Base-by-base conservation (phyloP, 2,113 vertebrate species). In the Phyllostomus hastatus region DNA sequence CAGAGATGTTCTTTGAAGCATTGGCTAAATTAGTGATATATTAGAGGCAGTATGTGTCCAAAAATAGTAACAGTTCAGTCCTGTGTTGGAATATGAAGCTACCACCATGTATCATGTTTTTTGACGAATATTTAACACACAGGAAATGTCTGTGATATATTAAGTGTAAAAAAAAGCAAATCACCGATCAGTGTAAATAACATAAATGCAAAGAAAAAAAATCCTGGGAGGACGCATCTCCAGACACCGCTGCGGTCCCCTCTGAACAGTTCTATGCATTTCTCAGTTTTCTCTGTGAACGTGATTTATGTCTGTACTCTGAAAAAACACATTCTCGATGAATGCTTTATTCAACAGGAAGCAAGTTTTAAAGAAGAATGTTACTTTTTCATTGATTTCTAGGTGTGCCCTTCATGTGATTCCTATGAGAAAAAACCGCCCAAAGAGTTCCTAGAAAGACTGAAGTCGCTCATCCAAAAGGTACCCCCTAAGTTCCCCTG, bases 341-440 rank as follows among this genome's bases (percentile, higher is more conserved):
- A 85, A 38, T 1, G 83, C 57, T 96, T 91, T 88, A 87, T 75
- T 84, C 41, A 52, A 24, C 20, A 80, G 54, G 38, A 72, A 72
- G 79, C 33, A 24, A 4, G 7, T 26, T 84, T 83, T 80, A 91
- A n/a, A 66, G 50, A 91, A 82, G 26, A 80, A 31, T 61, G 28
- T 52, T 92, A 35, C 20, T 75, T 94, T 90, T 93, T 96, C 50
- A 95, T 96, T 97, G 46, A 95, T 88, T 97, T 98, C 43, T 95
- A 98, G 95, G 91, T 85, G 0, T 99, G 98, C 12, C 92, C 92
- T 83, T 76, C 98, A 2, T 99, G 98, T 91, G 96, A 97, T 82
- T 98, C 96, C 24, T 98, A 98, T 0, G 5, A 97, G 89, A 98
- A 97, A 95, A 97, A 98, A 90, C 24, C 0, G 0, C 98, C 97